phyloP scores from a whole-genome alignment of 2,797 vertebrate genomes.

The Graptemys geographica region DNA sequence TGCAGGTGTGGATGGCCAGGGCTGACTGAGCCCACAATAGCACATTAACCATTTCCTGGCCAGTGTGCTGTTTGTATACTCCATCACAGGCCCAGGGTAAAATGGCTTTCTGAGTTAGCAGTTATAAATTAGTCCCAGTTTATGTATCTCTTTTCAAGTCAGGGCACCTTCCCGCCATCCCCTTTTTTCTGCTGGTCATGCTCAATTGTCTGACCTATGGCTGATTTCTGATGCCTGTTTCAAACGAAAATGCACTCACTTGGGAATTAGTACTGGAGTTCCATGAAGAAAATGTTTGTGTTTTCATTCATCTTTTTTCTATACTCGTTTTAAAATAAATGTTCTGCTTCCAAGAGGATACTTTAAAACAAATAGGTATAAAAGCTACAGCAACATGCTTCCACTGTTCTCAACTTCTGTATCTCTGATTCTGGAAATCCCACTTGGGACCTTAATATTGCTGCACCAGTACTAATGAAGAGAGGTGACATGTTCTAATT shows the following conservation, averaged over 20 bases:
- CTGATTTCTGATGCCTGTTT: neutral
- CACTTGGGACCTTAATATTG: neutral
- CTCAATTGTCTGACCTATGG: neutral
- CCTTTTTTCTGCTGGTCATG: conserved; percentile 2
- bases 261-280: neutral
- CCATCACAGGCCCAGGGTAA: neutral
- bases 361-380: neutral
- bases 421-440: neutral
- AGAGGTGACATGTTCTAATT: neutral
- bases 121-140: neutral
- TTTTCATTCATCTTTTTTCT: neutral
- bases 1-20: neutral
- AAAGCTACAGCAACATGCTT: neutral
- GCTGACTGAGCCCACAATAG: neutral
- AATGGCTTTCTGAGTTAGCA: neutral
- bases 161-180: rapidly evolving
- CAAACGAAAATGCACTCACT: neutral
- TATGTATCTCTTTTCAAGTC: rapidly evolving
- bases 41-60: neutral
- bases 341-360: neutral
- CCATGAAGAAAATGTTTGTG: neutral
- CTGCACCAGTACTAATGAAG: neutral
- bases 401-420: neutral
- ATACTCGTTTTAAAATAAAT: neutral
- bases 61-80: neutral